Evolutionary conservation across 2,113 vertebrate genomes (phyloP).

Genomic region (Antennarius striatus): DNA sequence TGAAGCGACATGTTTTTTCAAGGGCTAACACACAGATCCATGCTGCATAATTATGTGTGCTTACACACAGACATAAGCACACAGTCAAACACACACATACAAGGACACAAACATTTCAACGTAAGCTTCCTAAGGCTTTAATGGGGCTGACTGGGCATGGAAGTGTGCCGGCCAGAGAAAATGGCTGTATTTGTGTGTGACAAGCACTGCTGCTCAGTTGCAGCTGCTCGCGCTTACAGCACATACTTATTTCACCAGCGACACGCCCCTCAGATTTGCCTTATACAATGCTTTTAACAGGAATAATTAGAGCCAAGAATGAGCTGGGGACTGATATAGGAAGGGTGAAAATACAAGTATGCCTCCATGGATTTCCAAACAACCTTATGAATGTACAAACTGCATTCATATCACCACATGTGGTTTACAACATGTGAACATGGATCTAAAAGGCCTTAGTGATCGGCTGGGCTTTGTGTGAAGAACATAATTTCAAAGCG

Average conservation of each 20-base stretch:
- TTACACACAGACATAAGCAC: conserved; percentile 30
- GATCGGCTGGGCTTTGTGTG: conserved; percentile 30
- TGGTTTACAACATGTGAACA: conserved; percentile 4
- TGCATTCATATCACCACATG: neutral
- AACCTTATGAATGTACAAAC: conserved; percentile 21
- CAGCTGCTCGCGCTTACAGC: conserved; percentile 57
- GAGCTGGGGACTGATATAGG: conserved; percentile 29
- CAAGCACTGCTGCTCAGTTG: conserved; percentile 15
- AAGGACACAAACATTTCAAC: conserved; percentile 23
- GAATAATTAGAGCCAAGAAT: conserved; percentile 45
- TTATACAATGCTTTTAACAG: conserved; percentile 43
- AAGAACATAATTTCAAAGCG: neutral
- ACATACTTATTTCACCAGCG: conserved; percentile 41
- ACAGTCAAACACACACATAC: conserved; percentile 12
- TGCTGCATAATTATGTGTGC: conserved; percentile 51
- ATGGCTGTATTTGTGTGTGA: conserved; percentile 42
- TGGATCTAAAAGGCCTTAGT: neutral
- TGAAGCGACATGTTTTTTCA: conserved; percentile 49
- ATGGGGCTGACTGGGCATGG: conserved; percentile 25
- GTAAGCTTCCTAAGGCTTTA: conserved; percentile 20
- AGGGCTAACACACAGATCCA: conserved; percentile 47
- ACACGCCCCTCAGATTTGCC: conserved; percentile 47
- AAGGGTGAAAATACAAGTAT: conserved; percentile 19
- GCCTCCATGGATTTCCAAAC: conserved; percentile 24
- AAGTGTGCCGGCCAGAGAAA: conserved; percentile 38